Conservation (phyloP, 2,797 vertebrate genomes). For the Pseudopleuronectes americanus region DNA sequence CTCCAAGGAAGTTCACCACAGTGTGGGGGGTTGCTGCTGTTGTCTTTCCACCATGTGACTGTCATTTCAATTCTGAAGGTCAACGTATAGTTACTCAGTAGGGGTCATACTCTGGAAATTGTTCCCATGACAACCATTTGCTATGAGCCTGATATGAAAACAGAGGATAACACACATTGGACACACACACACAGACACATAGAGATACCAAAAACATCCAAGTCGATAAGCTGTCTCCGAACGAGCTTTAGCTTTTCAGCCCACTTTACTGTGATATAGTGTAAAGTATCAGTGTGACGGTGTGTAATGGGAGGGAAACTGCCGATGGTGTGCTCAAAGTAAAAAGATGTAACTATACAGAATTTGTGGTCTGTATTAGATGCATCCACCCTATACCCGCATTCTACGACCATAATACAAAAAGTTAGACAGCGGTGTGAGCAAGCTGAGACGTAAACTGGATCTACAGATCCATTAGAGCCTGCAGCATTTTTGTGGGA, state of each 20-base stretch:
- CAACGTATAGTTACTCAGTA: conserved; percentile 57
- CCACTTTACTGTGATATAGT: conserved; percentile 17
- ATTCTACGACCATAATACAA: neutral
- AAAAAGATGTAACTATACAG: neutral
- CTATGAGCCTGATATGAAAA: conserved; percentile 63
- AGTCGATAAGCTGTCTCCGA: neutral
- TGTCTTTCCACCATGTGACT: conserved; percentile 50
- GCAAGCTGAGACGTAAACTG: conserved; percentile 34
- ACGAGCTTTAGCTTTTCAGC: conserved; percentile 30
- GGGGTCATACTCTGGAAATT: conserved; percentile 58
- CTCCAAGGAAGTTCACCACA: conserved; percentile 26
- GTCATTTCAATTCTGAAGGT: conserved; percentile 65
- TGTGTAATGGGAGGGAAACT: neutral
- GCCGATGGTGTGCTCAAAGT: conserved; percentile 1
- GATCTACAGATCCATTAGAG: conserved; percentile 32
- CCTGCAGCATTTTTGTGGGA: conserved; percentile 13
- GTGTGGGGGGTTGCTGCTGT: neutral
- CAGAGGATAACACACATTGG: conserved; percentile 58
- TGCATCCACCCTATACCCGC: conserved; percentile 1
- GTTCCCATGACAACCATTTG: conserved; percentile 79
- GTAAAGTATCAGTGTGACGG: neutral
- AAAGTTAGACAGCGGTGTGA: conserved; percentile 6
- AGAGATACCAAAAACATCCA: neutral
- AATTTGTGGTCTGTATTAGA: conserved; percentile 1
- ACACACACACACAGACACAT: conserved; percentile 19